Conservation (phyloP, 1,140 invertebrate genomes). For the Drosophila pruinosa region DNA sequence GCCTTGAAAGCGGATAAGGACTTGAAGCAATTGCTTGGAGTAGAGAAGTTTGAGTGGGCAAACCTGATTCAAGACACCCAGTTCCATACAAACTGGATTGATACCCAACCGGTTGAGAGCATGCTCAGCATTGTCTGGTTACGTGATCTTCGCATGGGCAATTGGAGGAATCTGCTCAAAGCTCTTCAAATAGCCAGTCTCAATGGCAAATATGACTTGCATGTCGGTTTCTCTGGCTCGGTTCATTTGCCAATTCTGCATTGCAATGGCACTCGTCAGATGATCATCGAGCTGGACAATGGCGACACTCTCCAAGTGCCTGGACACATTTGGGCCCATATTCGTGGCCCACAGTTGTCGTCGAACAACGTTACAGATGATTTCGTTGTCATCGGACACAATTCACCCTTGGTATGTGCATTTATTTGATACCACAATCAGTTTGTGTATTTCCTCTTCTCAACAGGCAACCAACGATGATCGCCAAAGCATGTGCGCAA, state of each 20-base stretch:
- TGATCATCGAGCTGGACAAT: conserved; percentile 1
- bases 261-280: conserved; percentile 25
- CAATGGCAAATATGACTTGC: conserved; percentile 35
- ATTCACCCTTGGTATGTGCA: conserved; percentile 48
- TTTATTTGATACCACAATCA: neutral
- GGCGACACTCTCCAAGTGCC: conserved; percentile 26
- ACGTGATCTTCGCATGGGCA: conserved; percentile 30
- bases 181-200: conserved; percentile 23
- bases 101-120: neutral
- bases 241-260: conserved; percentile 14
- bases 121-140: conserved; percentile 46
- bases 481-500: conserved; percentile 15
- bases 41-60: neutral
- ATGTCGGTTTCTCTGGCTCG: conserved; percentile 38
- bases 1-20: conserved; percentile 2
- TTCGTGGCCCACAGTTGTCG: conserved; percentile 8
- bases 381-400: conserved; percentile 51
- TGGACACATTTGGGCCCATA: conserved; percentile 52
- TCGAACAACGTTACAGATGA: conserved; percentile 12
- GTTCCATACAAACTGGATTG: neutral
- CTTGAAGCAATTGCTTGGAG: conserved; percentile 16
- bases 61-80: conserved; percentile 42
- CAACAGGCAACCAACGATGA: conserved; percentile 18
- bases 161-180: conserved; percentile 40
- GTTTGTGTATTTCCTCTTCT: neutral